These are phyloP conservation scores for Pseudopipra pipra DNA, from an alignment of 2,113 vertebrate species.

Conservation along the genomic window DNA sequence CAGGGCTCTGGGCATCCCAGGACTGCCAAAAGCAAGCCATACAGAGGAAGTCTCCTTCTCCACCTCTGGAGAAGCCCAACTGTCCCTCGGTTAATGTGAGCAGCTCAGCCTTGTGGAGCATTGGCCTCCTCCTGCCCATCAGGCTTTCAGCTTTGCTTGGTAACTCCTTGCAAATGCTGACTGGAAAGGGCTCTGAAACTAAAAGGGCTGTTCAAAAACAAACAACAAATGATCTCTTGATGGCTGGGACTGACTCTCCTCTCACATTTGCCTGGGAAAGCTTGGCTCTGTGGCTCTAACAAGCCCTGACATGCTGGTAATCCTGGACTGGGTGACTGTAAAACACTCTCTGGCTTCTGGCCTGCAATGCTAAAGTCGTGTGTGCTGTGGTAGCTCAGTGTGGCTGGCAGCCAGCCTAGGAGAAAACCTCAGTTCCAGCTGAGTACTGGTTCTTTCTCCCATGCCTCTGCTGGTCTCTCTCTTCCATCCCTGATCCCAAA, in stretches of 20 bases:
- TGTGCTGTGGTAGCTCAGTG: background rate
- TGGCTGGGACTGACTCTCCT: background rate
- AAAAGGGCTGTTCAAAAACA: background rate
- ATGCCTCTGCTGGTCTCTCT: background rate
- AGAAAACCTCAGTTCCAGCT: background rate
- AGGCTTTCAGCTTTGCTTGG: background rate
- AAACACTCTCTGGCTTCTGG: conserved; percentile 21
- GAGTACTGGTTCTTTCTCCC: background rate
- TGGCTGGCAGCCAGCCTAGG: background rate
- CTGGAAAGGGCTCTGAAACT: background rate
- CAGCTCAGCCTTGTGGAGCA: background rate
- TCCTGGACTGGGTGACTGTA: background rate
- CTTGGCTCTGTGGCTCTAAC: background rate
- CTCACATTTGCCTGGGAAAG: background rate
- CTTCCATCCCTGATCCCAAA: background rate
- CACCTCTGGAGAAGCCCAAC: background rate
- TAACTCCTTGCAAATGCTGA: background rate
- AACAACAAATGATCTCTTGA: background rate
- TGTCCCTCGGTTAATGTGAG: background rate
- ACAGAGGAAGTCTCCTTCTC: background rate
- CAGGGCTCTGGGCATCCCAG: background rate
- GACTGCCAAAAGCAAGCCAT: background rate
- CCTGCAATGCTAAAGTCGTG: background rate
- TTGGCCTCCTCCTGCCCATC: background rate
- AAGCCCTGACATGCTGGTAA: background rate